Base-by-base conservation (phyloP, 2,113 vertebrate genomes). In the Candoia aspera region DNA sequence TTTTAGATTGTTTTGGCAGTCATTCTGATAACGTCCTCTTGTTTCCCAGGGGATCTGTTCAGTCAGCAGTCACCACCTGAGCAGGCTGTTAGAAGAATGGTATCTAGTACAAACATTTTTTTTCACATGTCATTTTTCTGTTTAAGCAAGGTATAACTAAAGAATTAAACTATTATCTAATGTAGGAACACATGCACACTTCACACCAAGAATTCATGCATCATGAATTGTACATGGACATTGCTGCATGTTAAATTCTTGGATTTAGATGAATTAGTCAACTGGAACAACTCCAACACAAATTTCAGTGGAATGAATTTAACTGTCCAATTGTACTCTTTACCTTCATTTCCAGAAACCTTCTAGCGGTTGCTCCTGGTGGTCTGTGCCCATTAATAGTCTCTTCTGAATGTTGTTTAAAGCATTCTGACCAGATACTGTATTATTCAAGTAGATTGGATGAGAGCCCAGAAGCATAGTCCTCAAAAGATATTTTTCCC, bases 361-460 rank as follows among this genome's bases (percentile, higher is more conserved):
- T 19, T 15, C 10, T 54, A 53, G 58, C 5, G 6, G 37, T n/a
- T 29, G 60, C 11, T 73, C 19, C 60, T 91, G 49, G 24, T 37
- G 53, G 23, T 42, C 55, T 86, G 58, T 55, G 29, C 60, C n/a
- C 46, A 57, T 92, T 58, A 79, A 58, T 6, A 29, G 37, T 23
- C n/a, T 64, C 12, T 19, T 54, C 21, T 87, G 46, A 85, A 73
- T 42, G 29, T 62, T 59, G 62, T 12, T 84, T 86, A 54, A 86
- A n/a, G 29, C 19, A 83, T 53, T 86, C n/a, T 84, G 89, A 83
- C 24, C 4, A 21, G 55, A 54, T 87, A 92, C 17, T 86, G 88
- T 53, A 84, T 55, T 58, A 90, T 73, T 37, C 84, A 87, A 83
- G 84, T 24, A 42, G n/a, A 84, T 21, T 88, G 84, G 92, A 90